Evolutionary conservation across 2,113 vertebrate genomes (phyloP).

Genomic region (Antigone vipio): DNA sequence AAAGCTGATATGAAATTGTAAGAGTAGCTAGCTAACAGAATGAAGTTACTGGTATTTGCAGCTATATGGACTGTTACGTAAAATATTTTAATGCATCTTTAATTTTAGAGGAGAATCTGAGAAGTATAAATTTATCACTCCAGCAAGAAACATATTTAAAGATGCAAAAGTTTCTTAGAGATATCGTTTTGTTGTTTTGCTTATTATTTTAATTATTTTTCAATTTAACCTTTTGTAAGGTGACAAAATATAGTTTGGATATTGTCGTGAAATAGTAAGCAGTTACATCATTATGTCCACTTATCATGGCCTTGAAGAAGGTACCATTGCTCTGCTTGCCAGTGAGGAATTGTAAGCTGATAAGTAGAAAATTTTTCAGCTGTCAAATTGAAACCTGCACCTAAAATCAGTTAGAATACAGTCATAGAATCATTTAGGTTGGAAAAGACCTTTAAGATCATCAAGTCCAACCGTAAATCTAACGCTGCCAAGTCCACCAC

Average conservation of each 20-base stretch:
- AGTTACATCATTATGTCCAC: neutral
- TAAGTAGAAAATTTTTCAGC: constrained; percentile 3
- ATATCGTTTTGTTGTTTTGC: neutral
- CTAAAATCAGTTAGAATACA: neutral
- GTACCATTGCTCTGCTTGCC: neutral
- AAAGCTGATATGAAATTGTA: neutral
- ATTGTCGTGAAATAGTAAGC: neutral
- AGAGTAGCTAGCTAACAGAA: neutral
- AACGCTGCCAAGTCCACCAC: neutral
- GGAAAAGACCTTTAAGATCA: neutral
- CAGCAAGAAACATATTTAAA: neutral
- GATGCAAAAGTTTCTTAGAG: neutral
- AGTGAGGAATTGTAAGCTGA: neutral
- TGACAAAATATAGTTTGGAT: constrained; percentile 29
- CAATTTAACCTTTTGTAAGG: neutral
- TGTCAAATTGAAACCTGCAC: neutral
- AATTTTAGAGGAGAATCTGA: neutral
- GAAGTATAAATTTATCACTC: neutral
- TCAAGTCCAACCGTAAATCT: neutral
- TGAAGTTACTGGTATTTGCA: neutral
- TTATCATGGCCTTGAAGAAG: neutral
- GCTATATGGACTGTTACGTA: neutral
- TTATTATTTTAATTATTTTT: constrained; percentile 40
- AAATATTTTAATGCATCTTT: neutral
- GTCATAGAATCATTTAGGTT: neutral